Conservation (phyloP, 2,797 vertebrate species). For the Muscicapa striata region DNA sequence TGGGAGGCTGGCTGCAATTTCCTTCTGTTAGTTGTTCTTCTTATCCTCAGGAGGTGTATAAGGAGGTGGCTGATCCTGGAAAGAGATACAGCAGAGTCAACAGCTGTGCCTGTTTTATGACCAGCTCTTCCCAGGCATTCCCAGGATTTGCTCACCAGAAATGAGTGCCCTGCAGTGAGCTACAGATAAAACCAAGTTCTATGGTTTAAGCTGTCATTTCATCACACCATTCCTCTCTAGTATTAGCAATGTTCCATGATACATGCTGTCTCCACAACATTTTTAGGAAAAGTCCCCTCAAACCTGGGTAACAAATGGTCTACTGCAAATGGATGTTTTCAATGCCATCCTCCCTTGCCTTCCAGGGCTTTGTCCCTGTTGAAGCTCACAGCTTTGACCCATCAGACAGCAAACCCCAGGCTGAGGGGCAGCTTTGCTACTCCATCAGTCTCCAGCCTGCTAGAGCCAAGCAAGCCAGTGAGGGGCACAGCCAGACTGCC, state of each 20-base stretch:
- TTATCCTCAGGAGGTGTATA: slow-evolving; percentile 86
- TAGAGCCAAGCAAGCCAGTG: accelerated
- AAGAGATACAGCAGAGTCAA: neutral
- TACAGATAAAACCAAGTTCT: neutral
- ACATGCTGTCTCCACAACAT: neutral
- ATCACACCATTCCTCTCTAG: neutral
- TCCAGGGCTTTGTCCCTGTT: neutral
- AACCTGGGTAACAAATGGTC: neutral
- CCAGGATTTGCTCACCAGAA: neutral
- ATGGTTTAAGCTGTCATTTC: neutral
- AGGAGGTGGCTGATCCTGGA: slow-evolving; percentile 88
- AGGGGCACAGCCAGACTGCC: neutral
- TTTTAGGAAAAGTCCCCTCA: neutral
- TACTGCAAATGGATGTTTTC: neutral
- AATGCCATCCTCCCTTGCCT: neutral
- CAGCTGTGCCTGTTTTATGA: neutral
- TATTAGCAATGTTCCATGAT: neutral
- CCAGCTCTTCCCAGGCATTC: neutral
- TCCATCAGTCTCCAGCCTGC: neutral
- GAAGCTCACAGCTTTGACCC: neutral
- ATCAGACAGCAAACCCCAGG: neutral
- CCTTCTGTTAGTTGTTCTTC: slow-evolving; percentile 78
- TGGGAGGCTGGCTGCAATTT: neutral
- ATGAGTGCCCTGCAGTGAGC: neutral
- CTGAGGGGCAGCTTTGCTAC: neutral